phyloP scores from a whole-genome alignment of 1,140 invertebrate genomes.

The Lethrus apterus region DNA sequence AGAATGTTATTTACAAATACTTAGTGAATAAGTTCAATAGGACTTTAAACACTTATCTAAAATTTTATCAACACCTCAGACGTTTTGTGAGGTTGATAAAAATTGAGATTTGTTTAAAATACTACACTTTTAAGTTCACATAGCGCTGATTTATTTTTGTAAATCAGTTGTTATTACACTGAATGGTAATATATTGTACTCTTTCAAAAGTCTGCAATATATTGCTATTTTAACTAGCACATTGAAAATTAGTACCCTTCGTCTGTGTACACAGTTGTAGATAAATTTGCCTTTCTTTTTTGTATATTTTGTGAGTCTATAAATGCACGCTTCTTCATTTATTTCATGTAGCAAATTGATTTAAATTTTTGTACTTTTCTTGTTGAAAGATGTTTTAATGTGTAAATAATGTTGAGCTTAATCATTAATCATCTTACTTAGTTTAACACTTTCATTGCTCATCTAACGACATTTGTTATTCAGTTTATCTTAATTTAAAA shows the following conservation, averaged over 20 bases:
- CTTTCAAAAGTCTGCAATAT: slow-evolving; percentile 4
- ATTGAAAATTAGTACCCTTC: slow-evolving; percentile 6
- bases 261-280: slow-evolving; percentile 30
- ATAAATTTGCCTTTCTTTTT: slow-evolving; percentile 11
- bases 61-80: not conserved
- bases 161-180: slow-evolving; percentile 37
- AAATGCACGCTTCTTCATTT: slow-evolving; percentile 19
- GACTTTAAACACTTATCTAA: not conserved
- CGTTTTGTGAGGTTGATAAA: no score
- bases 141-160: slow-evolving; percentile 13
- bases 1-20: not conserved
- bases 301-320: no score
- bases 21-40: not conserved
- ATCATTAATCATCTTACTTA: no score
- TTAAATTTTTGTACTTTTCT: no score
- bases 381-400: no score
- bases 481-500: not conserved
- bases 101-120: not conserved
- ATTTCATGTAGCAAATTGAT: not conserved
- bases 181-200: slow-evolving; percentile 9
- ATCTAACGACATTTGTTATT: no score
- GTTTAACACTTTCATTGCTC: no score
- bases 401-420: no score
- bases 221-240: slow-evolving; percentile 1
- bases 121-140: not conserved